Conservation (phyloP, 2,113 vertebrate species). For the Corvus cornix region DNA sequence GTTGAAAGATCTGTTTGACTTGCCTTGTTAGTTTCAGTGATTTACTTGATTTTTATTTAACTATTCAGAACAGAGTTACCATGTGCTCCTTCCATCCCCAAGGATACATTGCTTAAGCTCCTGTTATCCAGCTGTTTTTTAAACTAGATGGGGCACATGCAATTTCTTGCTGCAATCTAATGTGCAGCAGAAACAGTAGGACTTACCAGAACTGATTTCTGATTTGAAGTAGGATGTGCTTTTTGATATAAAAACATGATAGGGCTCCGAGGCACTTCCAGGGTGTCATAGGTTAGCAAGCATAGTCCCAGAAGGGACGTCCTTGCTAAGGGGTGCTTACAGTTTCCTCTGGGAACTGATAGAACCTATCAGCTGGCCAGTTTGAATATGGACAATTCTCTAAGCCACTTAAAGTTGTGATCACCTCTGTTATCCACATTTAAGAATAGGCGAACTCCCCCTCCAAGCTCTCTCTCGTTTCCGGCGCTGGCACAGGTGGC, state of each 20-base stretch:
- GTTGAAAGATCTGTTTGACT: background rate
- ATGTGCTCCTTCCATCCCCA: background rate
- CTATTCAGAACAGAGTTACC: background rate
- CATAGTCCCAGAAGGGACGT: too few species aligned
- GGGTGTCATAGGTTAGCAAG: too few species aligned
- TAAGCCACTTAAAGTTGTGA: too few species aligned
- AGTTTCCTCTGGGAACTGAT: too few species aligned
- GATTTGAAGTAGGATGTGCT: background rate
- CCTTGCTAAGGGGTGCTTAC: too few species aligned
- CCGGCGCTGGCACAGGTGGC: too few species aligned
- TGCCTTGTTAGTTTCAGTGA: background rate
- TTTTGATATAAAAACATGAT: background rate
- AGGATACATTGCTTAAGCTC: background rate
- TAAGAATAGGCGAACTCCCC: too few species aligned
- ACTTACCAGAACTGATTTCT: background rate
- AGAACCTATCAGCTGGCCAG: too few species aligned
- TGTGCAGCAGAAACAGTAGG: background rate
- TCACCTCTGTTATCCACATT: too few species aligned
- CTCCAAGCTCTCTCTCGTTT: too few species aligned
- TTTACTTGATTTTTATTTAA: background rate
- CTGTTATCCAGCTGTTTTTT: background rate
- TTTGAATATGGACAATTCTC: too few species aligned
- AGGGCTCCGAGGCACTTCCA: background rate
- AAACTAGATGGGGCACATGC: background rate
- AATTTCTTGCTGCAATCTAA: background rate